Percentiles rank a stretch among this genome's conserved stretches.
Conservation (phyloP, 2,113 vertebrate genomes). For the Dicrurus megarhynchus region DNA sequence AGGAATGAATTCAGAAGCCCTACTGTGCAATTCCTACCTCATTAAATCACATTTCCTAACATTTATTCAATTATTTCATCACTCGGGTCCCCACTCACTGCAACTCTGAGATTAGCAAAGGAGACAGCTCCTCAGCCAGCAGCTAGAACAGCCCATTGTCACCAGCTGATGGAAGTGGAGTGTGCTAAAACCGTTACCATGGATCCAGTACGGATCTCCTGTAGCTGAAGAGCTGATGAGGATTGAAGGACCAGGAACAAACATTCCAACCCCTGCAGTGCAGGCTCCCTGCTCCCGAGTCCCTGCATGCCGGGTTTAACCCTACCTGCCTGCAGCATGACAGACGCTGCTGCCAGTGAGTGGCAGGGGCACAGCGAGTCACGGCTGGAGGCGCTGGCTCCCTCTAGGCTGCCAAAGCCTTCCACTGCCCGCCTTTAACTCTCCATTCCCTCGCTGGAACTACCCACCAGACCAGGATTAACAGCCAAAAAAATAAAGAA, state of each 20-base stretch:
- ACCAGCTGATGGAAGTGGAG: conserved; percentile 59
- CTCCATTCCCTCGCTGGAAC: neutral
- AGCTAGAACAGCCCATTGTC: conserved; percentile 45
- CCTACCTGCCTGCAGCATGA: conserved; percentile 65
- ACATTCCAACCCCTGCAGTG: conserved; percentile 75
- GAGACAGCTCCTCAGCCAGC: conserved; percentile 30
- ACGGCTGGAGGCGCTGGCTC: conserved; percentile 71
- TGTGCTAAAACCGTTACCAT: conserved; percentile 75
- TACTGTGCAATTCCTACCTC: conserved; percentile 55
- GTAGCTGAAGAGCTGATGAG: conserved; percentile 36
- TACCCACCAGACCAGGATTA: neutral
- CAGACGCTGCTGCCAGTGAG: conserved; percentile 65
- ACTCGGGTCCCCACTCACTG: neutral
- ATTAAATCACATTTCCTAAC: conserved; percentile 4
- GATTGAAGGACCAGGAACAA: conserved; percentile 7
- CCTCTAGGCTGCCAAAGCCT: conserved; percentile 73
- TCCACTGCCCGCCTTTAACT: conserved; percentile 58
- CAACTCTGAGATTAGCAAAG: neutral
- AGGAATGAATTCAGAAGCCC: conserved; percentile 12
- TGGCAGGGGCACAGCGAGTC: conserved; percentile 68
- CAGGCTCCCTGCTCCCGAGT: conserved; percentile 68
- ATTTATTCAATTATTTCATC: conserved; percentile 35
- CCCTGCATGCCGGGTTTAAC: conserved; percentile 52
- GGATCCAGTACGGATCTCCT: conserved; percentile 67
- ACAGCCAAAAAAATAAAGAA: neutral